A percentile compares a stretch with the other conserved stretches of the same genome.
Conservation (phyloP, 2,888 invertebrate genomes). For the Drosophila monieri region DNA sequence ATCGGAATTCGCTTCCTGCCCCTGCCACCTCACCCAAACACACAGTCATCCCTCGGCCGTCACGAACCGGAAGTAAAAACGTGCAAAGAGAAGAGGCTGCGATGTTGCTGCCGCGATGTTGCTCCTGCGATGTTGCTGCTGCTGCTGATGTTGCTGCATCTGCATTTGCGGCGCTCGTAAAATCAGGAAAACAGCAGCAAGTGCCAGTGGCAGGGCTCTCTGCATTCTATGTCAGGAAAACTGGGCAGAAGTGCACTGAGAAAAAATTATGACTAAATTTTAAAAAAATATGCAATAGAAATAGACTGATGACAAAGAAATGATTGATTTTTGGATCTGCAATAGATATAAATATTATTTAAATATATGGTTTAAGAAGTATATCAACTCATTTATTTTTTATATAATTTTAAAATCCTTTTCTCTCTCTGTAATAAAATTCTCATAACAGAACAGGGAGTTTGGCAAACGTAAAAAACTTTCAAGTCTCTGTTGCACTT, state of each 20-base stretch:
- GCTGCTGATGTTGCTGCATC: slow-evolving; percentile 74
- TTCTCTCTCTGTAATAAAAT: slow-evolving; percentile 1
- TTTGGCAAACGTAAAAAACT: slow-evolving; percentile 31
- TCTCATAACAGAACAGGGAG: slow-evolving; percentile 22
- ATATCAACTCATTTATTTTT: background rate
- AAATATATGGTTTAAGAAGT: too few relatives aligned
- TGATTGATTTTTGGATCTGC: too few relatives aligned
- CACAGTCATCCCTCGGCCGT: slow-evolving; percentile 16
- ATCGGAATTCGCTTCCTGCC: slow-evolving; percentile 50
- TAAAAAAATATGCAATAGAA: background rate
- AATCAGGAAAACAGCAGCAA: slow-evolving; percentile 79
- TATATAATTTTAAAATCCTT: background rate
- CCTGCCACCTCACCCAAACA: slow-evolving; percentile 20
- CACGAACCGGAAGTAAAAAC: slow-evolving; percentile 71
- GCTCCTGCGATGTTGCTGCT: slow-evolving; percentile 53
- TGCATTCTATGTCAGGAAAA: slow-evolving; percentile 6
- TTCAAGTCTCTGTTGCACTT: slow-evolving; percentile 41
- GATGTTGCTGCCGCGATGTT: slow-evolving; percentile 57
- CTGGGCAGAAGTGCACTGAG: slow-evolving; percentile 12
- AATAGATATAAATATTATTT: too few relatives aligned
- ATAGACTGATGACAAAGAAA: too few relatives aligned
- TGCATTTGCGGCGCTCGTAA: slow-evolving; percentile 80
- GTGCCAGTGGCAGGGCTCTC: slow-evolving; percentile 58
- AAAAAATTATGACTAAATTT: background rate
- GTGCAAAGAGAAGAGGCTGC: slow-evolving; percentile 58